Base-by-base conservation (phyloP, 2,888 invertebrate genomes). In the Dynastes hyllus region DNA sequence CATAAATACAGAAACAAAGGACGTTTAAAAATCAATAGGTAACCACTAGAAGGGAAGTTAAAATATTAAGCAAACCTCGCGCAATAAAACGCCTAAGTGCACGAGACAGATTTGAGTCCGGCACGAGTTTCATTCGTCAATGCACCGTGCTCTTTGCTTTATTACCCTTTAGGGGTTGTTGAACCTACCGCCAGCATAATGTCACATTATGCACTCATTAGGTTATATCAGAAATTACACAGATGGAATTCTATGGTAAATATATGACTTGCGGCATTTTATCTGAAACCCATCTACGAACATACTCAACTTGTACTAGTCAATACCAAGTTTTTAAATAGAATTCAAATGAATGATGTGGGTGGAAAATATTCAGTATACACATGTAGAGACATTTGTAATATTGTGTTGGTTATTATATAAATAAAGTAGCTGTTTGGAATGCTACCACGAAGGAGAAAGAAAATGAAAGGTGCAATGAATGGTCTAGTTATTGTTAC, bases 121-220 rank as follows among this genome's bases (percentile, higher is more conserved):
- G 22, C 55, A 63, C 63, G 63, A 63, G 32, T 63, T 63, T 27
- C 63, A 63, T 63, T 63, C 63, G 63, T 63, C 32, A 63, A 13
- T 32, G 29, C 63, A 63, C 27, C 27, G 63, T 29, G 63, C 32
- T 32, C 63, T 63, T 63, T 55, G 8, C n/a, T 55, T 55, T 29
- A 63, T 63, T 63, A 63, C 32, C 63, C 63, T 63, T 27, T 9
- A 63, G 63, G 63, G 63, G 63, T 63, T 63, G 63, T 63, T 63
- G 63, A 63, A 63, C 63, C 63, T 29, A 32, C 63, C 27, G 29
- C 61, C 63, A 63, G 63, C 63, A 63, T 63, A 63, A 29, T 63
- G 13, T 13, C n/a, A 63, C 63, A 63, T 63, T 63, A 55, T 32
- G 32, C 32, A 63, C 29, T 32, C 63, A 63, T 63, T 63, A 63